A percentile compares a stretch with the other conserved stretches of the same genome.
Conservation (phyloP, 2,888 invertebrate species). For the Lumbricus terrestris region DNA sequence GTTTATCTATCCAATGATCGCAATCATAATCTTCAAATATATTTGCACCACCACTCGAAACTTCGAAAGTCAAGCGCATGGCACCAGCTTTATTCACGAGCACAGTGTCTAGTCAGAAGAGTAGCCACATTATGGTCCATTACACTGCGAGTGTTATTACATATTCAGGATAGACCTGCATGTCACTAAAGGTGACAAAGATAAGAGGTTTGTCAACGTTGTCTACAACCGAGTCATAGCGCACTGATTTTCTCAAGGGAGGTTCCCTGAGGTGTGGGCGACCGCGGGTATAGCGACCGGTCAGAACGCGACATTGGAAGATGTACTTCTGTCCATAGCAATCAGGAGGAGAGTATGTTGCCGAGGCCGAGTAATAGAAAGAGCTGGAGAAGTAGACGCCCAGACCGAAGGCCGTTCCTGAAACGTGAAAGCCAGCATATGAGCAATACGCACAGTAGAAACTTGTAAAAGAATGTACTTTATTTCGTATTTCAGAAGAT, state of each 20-base stretch:
- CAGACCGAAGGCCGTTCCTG: neutral
- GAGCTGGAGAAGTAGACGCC: neutral
- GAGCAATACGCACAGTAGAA: too few relatives aligned
- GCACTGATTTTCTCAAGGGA: neutral
- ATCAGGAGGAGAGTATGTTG: neutral
- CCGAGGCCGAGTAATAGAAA: neutral
- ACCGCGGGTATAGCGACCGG: neutral
- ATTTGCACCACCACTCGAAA: too few relatives aligned
- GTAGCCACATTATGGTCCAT: neutral
- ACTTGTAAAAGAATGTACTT: too few relatives aligned
- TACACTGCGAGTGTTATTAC: neutral
- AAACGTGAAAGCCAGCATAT: neutral
- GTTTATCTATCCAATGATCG: too few relatives aligned
- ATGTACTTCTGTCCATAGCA: neutral
- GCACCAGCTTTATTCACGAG: too few relatives aligned
- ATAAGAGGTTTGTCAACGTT: neutral
- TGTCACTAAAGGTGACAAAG: neutral
- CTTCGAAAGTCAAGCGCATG: too few relatives aligned
- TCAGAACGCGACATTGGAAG: constrained; percentile 3
- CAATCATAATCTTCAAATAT: too few relatives aligned
- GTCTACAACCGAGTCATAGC: neutral
- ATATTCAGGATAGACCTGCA: neutral
- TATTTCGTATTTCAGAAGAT: too few relatives aligned
- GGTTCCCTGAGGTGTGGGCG: neutral
- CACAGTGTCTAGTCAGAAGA: too few relatives aligned